Conservation (phyloP, 2,888 invertebrate genomes). For the Physocephala rufipes region DNA sequence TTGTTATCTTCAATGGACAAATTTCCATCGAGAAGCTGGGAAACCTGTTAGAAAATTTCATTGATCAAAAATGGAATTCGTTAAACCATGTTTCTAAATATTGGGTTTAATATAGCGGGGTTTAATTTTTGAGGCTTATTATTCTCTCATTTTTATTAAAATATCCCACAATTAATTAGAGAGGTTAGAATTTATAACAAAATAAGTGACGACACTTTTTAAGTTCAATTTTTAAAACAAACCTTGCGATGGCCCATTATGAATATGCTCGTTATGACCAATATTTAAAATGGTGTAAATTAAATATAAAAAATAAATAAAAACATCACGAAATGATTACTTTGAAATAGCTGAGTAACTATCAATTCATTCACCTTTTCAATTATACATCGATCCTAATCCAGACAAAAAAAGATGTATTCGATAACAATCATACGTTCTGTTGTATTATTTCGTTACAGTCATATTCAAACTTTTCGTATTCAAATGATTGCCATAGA, state of each 20-base stretch:
- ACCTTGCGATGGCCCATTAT: neutral
- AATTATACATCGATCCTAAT: no score
- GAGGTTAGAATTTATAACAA: neutral
- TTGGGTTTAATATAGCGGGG: neutral
- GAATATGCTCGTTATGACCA: neutral
- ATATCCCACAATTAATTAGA: neutral
- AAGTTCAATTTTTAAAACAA: neutral
- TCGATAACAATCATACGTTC: conserved; percentile 23
- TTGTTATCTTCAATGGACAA: neutral
- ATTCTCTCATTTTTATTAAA: neutral
- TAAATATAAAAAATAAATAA: no score
- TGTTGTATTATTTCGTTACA: neutral
- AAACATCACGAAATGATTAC: neutral
- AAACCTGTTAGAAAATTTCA: no score
- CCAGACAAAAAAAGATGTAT: no score
- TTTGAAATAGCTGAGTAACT: neutral
- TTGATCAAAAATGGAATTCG: neutral
- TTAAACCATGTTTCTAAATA: neutral
- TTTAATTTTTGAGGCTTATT: neutral
- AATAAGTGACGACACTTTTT: neutral
- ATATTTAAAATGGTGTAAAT: neutral
- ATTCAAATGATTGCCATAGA: conserved; percentile 12
- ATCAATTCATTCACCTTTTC: neutral
- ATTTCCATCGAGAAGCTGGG: no score
- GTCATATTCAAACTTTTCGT: conserved; percentile 5